Conservation (phyloP, 1,140 invertebrate genomes). For the Trypoxylus dichotomus region DNA sequence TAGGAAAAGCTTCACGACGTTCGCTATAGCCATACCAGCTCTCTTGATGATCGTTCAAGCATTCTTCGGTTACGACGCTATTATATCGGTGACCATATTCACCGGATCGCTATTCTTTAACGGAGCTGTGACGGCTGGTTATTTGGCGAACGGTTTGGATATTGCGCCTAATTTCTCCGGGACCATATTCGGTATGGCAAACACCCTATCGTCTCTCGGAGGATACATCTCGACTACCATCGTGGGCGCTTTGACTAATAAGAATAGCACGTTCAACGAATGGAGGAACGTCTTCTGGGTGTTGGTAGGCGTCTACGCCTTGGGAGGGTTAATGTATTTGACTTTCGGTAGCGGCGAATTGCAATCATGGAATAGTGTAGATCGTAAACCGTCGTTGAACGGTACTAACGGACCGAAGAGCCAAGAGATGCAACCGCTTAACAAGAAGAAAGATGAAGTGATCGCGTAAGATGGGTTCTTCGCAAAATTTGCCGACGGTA, state of each 20-base stretch:
- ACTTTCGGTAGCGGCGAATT: slow-evolving; percentile 71
- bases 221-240: slow-evolving; percentile 84
- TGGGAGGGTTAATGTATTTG: slow-evolving; percentile 69
- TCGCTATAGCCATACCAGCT: slow-evolving; percentile 64
- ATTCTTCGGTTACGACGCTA: slow-evolving; percentile 68
- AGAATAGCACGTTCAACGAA: slow-evolving; percentile 71
- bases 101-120: slow-evolving; percentile 78
- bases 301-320: slow-evolving; percentile 69
- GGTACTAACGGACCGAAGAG: slow-evolving; percentile 42
- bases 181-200: slow-evolving; percentile 88
- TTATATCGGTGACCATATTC: slow-evolving; percentile 72
- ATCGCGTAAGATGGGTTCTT: not conserved
- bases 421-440: slow-evolving; percentile 54
- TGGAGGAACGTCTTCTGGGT: slow-evolving; percentile 89
- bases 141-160: slow-evolving; percentile 84
- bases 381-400: slow-evolving; percentile 39
- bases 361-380: slow-evolving; percentile 65
- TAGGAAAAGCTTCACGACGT: slow-evolving; percentile 67
- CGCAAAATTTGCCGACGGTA: not conserved
- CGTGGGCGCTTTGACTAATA: slow-evolving; percentile 78
- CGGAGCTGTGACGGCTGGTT: slow-evolving; percentile 83
- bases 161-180: slow-evolving; percentile 90
- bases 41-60: slow-evolving; percentile 71
- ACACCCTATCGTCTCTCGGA: slow-evolving; percentile 85
- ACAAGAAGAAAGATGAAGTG: slow-evolving; percentile 36